Evolutionary conservation across 2,888 invertebrate species (phyloP), one percentile per base, ranked within the genome.

Genomic region (Vannuccia rotundouncinata): DNA sequence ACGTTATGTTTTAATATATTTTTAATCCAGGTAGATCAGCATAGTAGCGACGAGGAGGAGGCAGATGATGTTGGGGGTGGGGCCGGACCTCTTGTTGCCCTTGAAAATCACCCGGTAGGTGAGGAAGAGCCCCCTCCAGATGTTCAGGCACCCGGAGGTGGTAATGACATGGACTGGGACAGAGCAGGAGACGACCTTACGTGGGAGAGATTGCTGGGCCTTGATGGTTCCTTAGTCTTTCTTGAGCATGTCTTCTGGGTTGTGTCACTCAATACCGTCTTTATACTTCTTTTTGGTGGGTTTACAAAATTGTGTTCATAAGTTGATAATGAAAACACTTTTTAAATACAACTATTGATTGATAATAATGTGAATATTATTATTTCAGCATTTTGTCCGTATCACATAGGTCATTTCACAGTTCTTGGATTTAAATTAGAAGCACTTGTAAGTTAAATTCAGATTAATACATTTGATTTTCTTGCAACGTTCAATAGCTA

Each of bases 221-320:
- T 99, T 10, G 98, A 99, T 88, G 98, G 98, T 0, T 97, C 97
- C 0, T 91, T 98, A 84, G 93, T 96, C 76, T 99, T 99, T 87
- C 89, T 99, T 79, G 99, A 99, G 88, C 98, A 99, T 90, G 97
- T 99, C 0, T 97, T 99, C 87, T 99, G 98, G 98, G 96, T 98
- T 29, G 95, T 98, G 27, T 95, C 96, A 0, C 89, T 99, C 30
- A 98, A 99, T 86, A 95, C 97, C 0, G 90, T 98, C 80, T 98
- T 98, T 87, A 97, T 98, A 83, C 91, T 98, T 82, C 93, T 96
- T 27, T 99, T 99, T 89, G 90, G 91, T 91, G 85, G 88, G 88
- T 85, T 45, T 25, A 66, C 25, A 27, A 22, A 31, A 27, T 66
- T 79, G 1, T 77, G 10, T 77, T 78, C 1, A 13, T 59, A 1